Base-by-base conservation (phyloP, 2,797 vertebrate genomes). In the Halcyon leucocephala region DNA sequence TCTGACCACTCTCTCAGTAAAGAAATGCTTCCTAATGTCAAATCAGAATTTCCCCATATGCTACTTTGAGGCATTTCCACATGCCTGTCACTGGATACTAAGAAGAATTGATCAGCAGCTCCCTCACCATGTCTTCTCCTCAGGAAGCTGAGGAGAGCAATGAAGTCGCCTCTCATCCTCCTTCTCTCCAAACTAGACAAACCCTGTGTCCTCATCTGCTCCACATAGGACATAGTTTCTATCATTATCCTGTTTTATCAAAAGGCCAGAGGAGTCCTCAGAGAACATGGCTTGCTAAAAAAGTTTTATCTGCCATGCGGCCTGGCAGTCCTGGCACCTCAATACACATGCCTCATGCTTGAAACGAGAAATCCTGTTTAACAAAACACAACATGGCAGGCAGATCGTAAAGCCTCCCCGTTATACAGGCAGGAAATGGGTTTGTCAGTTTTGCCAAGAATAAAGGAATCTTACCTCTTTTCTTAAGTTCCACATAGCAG, bases 401-500 rank as follows among this genome's bases (percentile, higher is more conserved):
- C 31, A 64, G 44, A 51, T 74, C 26, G 70, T 73, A 73, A 90
- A 86, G 41, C 42, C 9, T 83, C 49, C 19, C 26, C 25, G 10
- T 67, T 84, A 51, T 28, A 65, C 7, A 39, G 28, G 41, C 16
- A 77, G 64, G 46, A 82, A 83, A 71, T 48, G 0, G 2, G 20
- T 76, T 85, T 84, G 65, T 66, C 48, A 54, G 15, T 66, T 88
- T 80, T 77, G 35, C 16, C 16, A 64, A 78, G 49, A 85, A 48
- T 54, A 42, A 66, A 94, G 33, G 70, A 76, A 49, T 52, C 78
- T 94, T 97, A 98, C 99, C 99, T 98, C 98, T 98, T 95, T 98
- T 99, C 96, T 98, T 98, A 35, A 99, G 98, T 96, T 99, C 99
- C 19, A 83, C 95, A 66, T 99, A 99, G 97, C 99, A 99, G 96